Evolutionary conservation across 2,888 invertebrate species (phyloP).

Genomic region (Dione juno): DNA sequence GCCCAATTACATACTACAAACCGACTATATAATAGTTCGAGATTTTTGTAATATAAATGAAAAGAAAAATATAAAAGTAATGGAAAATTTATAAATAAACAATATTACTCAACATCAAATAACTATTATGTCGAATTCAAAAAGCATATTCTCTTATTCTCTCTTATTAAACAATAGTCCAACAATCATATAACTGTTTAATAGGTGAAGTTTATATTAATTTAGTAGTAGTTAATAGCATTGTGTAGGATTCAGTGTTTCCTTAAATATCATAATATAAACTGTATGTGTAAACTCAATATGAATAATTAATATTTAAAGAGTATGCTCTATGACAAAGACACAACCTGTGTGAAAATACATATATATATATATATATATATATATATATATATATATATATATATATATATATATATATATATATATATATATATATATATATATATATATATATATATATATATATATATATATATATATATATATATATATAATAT

Average conservation of each 20-base stretch:
- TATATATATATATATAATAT: too few species aligned
- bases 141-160: too few species aligned
- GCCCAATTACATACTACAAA: not conserved
- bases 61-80: not conserved
- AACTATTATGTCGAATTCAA: slow-evolving; percentile 15
- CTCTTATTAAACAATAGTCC: not conserved
- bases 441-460: too few species aligned
- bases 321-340: slow-evolving; percentile 8
- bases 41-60: not conserved
- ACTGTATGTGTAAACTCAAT: too few species aligned
- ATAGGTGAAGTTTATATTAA: not conserved
- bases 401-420: too few species aligned
- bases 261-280: too few species aligned
- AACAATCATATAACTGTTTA: not conserved
- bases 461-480: too few species aligned
- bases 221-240: too few species aligned
- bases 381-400: too few species aligned
- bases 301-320: not conserved
- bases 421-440: too few species aligned
- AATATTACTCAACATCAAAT: slow-evolving; percentile 14
- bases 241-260: too few species aligned
- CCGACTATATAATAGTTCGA: slow-evolving; percentile 18
- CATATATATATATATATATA: too few species aligned
- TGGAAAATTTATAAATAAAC: not conserved
- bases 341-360: slow-evolving; percentile 9